phyloP scores from a whole-genome alignment of 2,113 vertebrate species.

The Geothlypis trichas region DNA sequence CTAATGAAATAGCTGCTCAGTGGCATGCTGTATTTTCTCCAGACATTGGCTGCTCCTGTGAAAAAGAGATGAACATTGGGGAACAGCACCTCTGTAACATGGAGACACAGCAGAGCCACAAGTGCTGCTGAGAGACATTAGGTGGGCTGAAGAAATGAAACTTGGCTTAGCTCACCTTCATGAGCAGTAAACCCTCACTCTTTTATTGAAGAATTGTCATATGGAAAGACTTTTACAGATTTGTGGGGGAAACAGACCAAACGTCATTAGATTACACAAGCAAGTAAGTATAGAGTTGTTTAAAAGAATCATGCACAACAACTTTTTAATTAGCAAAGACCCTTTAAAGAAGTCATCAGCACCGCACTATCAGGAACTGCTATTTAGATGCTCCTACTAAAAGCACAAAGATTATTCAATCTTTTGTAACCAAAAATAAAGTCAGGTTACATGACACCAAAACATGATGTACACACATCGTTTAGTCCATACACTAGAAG shows the following conservation, averaged over 20 bases:
- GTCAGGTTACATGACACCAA: background rate
- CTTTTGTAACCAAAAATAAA: background rate
- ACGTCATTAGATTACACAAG: constrained; percentile 7
- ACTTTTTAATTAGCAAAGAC: constrained; percentile 16
- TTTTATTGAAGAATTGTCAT: background rate
- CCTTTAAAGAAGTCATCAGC: background rate
- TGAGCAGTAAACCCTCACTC: background rate
- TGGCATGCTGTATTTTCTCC: background rate
- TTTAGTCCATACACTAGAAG: background rate
- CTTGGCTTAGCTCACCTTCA: background rate
- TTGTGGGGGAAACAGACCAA: background rate
- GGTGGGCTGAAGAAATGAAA: background rate
- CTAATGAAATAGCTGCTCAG: background rate
- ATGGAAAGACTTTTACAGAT: background rate
- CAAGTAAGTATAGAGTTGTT: background rate
- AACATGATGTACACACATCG: background rate
- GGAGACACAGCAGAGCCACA: background rate
- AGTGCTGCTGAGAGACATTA: background rate
- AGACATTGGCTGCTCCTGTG: background rate
- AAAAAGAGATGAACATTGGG: background rate
- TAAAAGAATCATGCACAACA: constrained; percentile 1
- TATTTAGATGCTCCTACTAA: background rate
- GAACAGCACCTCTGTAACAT: background rate
- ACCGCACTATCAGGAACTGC: background rate
- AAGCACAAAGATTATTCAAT: background rate